Percentiles rank a stretch among this genome's conserved stretches.
Conservation (phyloP, 2,113 vertebrate species). For the Psettodes erumei region DNA sequence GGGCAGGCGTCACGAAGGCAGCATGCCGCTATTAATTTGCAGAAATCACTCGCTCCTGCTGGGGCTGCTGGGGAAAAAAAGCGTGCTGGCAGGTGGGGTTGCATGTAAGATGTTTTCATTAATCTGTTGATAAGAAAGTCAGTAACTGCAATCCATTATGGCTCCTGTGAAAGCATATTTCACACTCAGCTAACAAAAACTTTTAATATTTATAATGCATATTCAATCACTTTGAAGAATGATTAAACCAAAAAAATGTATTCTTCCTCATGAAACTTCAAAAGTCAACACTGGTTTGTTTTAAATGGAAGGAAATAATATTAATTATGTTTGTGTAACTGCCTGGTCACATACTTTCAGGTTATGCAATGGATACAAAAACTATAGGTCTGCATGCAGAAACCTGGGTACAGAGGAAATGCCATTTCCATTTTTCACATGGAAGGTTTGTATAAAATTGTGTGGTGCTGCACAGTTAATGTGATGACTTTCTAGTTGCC, state of each 20-base stretch:
- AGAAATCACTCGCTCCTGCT: conserved; percentile 43
- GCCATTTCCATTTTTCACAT: background rate
- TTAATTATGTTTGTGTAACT: background rate
- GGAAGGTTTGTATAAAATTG: background rate
- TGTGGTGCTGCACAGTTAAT: background rate
- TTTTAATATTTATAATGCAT: background rate
- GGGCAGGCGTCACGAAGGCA: conserved; percentile 41
- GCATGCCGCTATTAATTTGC: conserved; percentile 59
- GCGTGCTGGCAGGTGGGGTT: conserved; percentile 7
- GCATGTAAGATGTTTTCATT: conserved; percentile 31
- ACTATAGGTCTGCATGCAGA: background rate
- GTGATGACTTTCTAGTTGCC: background rate
- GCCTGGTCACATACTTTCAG: background rate
- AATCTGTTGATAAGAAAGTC: conserved; percentile 16
- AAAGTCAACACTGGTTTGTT: background rate
- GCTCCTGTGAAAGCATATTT: background rate
- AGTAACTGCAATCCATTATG: background rate
- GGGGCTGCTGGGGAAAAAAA: background rate
- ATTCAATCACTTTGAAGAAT: background rate
- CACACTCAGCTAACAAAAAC: background rate
- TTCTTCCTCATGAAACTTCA: background rate
- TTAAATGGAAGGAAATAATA: background rate
- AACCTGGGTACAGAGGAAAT: background rate
- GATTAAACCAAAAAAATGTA: background rate
- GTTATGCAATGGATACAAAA: background rate